phyloP scores from a whole-genome alignment of 2,888 invertebrate genomes.

The Boloria selene region DNA sequence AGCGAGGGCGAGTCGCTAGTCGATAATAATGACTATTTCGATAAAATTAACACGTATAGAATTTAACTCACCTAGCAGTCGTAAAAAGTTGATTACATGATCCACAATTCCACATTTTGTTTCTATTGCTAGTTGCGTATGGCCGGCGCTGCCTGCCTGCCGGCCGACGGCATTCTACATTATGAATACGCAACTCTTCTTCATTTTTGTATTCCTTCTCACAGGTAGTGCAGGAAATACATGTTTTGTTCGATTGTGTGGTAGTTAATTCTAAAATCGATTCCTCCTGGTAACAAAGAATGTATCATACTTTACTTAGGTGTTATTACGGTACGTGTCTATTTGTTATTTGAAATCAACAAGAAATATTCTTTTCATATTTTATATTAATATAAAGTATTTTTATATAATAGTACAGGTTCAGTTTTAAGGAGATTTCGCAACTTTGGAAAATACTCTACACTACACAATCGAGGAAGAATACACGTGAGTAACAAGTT shows the following conservation, averaged over 20 bases:
- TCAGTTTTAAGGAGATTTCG: not conserved
- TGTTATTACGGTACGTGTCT: not conserved
- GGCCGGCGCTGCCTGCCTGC: slow-evolving; percentile 48
- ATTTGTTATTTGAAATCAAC: not conserved
- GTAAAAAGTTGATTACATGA: slow-evolving; percentile 76
- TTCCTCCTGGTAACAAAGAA: slow-evolving; percentile 13
- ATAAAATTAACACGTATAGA: too few species aligned
- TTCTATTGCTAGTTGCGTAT: slow-evolving; percentile 55
- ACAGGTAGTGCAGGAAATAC: slow-evolving; percentile 49
- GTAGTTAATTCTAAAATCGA: slow-evolving; percentile 21
- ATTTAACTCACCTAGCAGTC: slow-evolving; percentile 63
- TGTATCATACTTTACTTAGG: not conserved
- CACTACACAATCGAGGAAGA: slow-evolving; percentile 13
- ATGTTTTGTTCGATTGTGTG: slow-evolving; percentile 18
- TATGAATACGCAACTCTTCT: slow-evolving; percentile 58
- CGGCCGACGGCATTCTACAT: slow-evolving; percentile 49
- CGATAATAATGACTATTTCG: too few species aligned
- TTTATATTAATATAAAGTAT: not conserved
- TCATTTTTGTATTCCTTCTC: slow-evolving; percentile 52
- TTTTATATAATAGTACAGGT: not conserved
- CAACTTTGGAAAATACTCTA: not conserved
- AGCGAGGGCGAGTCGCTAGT: too few species aligned
- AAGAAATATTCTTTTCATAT: too few species aligned
- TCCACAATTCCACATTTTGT: slow-evolving; percentile 78
- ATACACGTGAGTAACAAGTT: slow-evolving; percentile 16